Evolutionary conservation across 2,113 vertebrate genomes (phyloP), one percentile per base, ranked within the genome.

Genomic region (Martes martes): DNA sequence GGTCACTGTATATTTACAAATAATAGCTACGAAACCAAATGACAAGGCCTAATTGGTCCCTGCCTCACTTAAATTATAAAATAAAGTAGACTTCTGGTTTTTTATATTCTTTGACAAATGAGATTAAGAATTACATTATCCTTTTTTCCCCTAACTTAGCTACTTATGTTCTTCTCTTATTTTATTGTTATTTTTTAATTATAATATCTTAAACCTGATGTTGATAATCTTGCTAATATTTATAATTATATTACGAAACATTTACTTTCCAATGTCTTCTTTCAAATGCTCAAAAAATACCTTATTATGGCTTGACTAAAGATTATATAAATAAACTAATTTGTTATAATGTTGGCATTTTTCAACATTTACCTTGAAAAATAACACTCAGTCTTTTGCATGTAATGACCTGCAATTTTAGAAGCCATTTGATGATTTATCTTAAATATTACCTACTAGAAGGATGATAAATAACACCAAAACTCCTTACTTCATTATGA

Each of bases 331-430:
- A 83, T 91, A 95, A 97, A 96, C 65, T 63, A 94, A 97, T 91
- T 95, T 86, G 33, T 87, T 87, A 59, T 39, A 26, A 92, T 87
- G 67, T n/a, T 92, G 79, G 69, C 42, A 97, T 96, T 96, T 93
- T 95, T 97, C 96, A 97, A 92, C 11, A 95, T 92, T 90, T 94
- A 89, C 87, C 90, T 97, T 97, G 94, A 97, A 97, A 97, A 98
- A 97, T 97, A 96, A 59, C 69, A 89, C 57, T 78, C 11, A 16
- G 24, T 83, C 61, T 92, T 97, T 96, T 93, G n/a, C 87, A 84
- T 61, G 24, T 74, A 89, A 96, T 95, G 88, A 90, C 42, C 36
- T 96, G 82, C 96, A 96, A 84, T 97, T 97, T 95, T 95, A 90
- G 57, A 79, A 90, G 76, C 94, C 92, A 97, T 96, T 80, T 90